Evolutionary conservation across 2,888 invertebrate species (phyloP).

Genomic region (Vanessa cardui): DNA sequence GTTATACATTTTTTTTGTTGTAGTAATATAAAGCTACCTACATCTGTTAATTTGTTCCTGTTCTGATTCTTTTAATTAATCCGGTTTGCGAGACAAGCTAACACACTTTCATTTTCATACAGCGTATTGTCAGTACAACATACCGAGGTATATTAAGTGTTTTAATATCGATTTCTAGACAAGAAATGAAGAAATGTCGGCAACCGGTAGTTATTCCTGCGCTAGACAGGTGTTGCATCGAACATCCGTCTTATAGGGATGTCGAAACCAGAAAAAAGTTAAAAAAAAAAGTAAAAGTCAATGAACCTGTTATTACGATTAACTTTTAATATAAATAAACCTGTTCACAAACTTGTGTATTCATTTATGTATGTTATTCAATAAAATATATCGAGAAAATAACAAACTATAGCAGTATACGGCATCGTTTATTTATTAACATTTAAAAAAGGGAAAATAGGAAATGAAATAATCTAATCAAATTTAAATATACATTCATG

Average conservation of each 20-base stretch:
- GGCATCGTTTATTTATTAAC: too few relatives aligned
- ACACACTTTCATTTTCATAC: slow-evolving; percentile 8
- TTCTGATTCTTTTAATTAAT: not conserved
- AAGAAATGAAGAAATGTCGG: slow-evolving; percentile 23
- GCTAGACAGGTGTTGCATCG: slow-evolving; percentile 33
- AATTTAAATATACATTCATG: too few relatives aligned
- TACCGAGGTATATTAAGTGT: not conserved
- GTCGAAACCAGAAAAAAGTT: not conserved
- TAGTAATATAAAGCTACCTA: too few relatives aligned
- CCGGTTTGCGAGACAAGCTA: not conserved
- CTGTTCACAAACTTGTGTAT: too few relatives aligned
- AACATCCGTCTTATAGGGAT: slow-evolving; percentile 29
- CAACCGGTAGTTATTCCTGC: slow-evolving; percentile 27
- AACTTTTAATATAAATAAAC: too few relatives aligned
- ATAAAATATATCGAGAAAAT: too few relatives aligned
- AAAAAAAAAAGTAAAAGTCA: not conserved
- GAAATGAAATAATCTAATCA: too few relatives aligned
- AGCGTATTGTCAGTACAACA: slow-evolving; percentile 5
- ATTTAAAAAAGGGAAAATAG: too few relatives aligned
- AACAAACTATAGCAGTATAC: too few relatives aligned
- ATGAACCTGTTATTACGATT: not conserved
- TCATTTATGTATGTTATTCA: too few relatives aligned
- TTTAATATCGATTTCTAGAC: slow-evolving; percentile 1
- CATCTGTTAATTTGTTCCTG: not conserved
- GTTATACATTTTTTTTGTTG: too few relatives aligned